Base-by-base conservation (phyloP, 2,113 vertebrate genomes). In the Argyrosomus japonicus region DNA sequence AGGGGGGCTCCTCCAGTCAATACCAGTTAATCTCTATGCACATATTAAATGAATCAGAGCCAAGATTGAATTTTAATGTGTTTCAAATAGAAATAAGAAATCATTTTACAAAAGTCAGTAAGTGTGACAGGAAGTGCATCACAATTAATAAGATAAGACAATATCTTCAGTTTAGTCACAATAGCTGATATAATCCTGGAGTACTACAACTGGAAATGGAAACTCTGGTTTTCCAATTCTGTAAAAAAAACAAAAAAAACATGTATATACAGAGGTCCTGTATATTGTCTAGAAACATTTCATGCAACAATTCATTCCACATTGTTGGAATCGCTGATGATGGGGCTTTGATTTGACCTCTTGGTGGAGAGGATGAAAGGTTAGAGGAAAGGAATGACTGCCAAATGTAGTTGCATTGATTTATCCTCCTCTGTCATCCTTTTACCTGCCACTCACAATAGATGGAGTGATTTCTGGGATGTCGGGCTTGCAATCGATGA, bases 351-450 rank as follows among this genome's bases (percentile, higher is more conserved):
- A 88, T 86, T 79, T 91, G 92, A 93, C 89, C 91, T 85, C 86
- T 80, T 32, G 54, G 58, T 71, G 69, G 70, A 84, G 79, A 79
- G 83, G 86, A 90, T 84, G 79, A 91, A 93, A 93, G 93, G 93
- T 93, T 69, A 89, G 84, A 82, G 79, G 74, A 85, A 67, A 82
- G 87, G 83, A 87, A 84, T 73, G 90, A 91, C 93, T 93, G 87
- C 90, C 82, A 87, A 93, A 89, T 84, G 83, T 79, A 83, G 86
- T 75, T 10, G 25, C 70, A 93, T 94, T 64, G 91, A 94, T 94
- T 92, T 89, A 68, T 80, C 70, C 81, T 87, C 91, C 83, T 80
- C 85, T 45, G 68, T 88, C 86, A 87, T 88, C 84, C 84, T 68
- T 79, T 73, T 50, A 60, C 86, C 88, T 91, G 91, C 76, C 91